These are phyloP conservation scores for Sturnira hondurensis DNA, from an alignment of 2,113 vertebrate species.

Conservation along the genomic window DNA sequence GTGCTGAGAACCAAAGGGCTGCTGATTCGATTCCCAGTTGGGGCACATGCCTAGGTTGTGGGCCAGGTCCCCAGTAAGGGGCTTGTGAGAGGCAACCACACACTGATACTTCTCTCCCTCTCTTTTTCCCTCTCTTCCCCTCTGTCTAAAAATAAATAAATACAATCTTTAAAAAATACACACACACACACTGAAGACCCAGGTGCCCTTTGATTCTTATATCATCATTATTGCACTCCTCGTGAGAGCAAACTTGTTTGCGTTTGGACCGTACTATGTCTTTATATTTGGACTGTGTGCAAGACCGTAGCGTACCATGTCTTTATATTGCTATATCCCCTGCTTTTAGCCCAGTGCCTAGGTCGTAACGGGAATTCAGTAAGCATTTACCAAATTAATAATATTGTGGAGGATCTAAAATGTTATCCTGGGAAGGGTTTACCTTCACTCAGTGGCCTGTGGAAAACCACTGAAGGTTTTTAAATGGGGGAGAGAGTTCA, in stretches of 20 bases:
- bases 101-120: too few species aligned
- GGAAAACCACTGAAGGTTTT: background rate
- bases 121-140: too few species aligned
- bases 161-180: too few species aligned
- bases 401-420: background rate
- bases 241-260: background rate
- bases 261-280: background rate
- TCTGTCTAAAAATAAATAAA: too few species aligned
- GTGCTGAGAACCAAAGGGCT: too few species aligned
- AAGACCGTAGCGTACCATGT: background rate
- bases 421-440: background rate
- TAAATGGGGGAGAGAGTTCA: background rate
- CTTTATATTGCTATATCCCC: background rate
- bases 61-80: too few species aligned
- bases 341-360: background rate
- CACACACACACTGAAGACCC: background rate
- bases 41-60: too few species aligned
- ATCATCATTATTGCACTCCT: background rate
- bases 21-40: too few species aligned
- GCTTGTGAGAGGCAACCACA: too few species aligned
- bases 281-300: background rate
- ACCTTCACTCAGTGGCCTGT: background rate
- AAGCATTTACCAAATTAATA: background rate
- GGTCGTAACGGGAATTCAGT: background rate
- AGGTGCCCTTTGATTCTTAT: background rate